These are phyloP conservation scores for Leucophenga maculata DNA, from an alignment of 2,888 invertebrate species.

Conservation along the genomic window DNA sequence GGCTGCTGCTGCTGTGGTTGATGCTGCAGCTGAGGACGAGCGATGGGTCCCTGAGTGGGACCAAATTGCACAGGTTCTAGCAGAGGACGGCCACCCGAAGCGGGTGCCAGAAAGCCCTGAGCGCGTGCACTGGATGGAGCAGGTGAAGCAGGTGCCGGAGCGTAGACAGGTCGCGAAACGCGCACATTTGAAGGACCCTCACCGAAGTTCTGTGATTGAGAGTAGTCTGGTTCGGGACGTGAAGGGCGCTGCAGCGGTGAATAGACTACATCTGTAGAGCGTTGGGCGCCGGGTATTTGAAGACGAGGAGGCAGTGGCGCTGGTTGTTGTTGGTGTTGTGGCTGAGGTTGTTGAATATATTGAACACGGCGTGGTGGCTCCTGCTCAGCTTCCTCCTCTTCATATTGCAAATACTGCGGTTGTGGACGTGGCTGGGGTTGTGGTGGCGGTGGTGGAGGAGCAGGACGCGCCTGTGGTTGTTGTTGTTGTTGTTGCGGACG, in stretches of 20 bases:
- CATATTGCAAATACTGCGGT: slow-evolving; percentile 67
- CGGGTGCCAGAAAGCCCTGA: slow-evolving; percentile 65
- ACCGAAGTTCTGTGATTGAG: slow-evolving; percentile 68
- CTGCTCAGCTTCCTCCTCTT: slow-evolving; percentile 64
- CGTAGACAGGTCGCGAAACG: slow-evolving; percentile 69
- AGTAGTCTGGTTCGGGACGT: slow-evolving; percentile 70
- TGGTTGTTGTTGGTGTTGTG: slow-evolving; percentile 49
- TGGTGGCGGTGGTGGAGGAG: slow-evolving; percentile 44
- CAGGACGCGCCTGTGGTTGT: slow-evolving; percentile 51
- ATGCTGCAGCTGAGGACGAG: slow-evolving; percentile 47
- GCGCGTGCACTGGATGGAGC: slow-evolving; percentile 65
- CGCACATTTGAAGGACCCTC: slow-evolving; percentile 68
- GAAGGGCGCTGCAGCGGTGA: slow-evolving; percentile 67
- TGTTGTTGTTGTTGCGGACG: slow-evolving; percentile 52
- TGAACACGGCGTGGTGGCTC: slow-evolving; percentile 65
- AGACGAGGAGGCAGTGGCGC: slow-evolving; percentile 65
- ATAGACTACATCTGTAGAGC: slow-evolving; percentile 69
- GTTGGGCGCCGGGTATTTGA: slow-evolving; percentile 69
- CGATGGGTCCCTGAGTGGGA: slow-evolving; percentile 50
- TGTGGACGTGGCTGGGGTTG: slow-evolving; percentile 62
- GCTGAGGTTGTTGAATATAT: slow-evolving; percentile 56
- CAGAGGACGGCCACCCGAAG: slow-evolving; percentile 67
- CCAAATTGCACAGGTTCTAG: slow-evolving; percentile 62
- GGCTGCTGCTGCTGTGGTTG: slow-evolving; percentile 49
- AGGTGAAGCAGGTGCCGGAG: slow-evolving; percentile 64